Evolutionary conservation across 1,140 invertebrate genomes (phyloP).

Genomic region (Brachionus calyciflorus): DNA sequence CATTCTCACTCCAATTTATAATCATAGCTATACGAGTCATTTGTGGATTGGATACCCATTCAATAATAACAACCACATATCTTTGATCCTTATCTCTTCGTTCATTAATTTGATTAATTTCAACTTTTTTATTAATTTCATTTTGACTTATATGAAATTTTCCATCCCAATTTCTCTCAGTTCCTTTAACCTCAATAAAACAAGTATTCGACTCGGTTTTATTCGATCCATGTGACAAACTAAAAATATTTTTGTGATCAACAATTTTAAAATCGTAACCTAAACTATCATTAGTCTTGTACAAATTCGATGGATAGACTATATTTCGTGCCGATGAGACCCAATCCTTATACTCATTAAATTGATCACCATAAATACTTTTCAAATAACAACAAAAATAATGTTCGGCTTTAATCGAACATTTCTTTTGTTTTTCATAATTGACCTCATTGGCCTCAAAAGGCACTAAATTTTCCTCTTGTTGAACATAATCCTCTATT

Average conservation of each 20-base stretch:
- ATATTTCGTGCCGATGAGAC: neutral
- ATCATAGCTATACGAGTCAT: neutral
- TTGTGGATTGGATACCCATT: neutral
- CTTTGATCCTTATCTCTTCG: neutral
- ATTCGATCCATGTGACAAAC: neutral
- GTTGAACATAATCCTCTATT: neutral
- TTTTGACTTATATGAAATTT: slow-evolving; percentile 23
- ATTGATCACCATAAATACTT: neutral
- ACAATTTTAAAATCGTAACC: slow-evolving; percentile 26
- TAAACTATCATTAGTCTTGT: neutral
- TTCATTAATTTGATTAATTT: neutral
- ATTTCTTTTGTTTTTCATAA: neutral
- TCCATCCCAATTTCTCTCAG: slow-evolving; percentile 16
- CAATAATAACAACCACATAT: slow-evolving; percentile 7
- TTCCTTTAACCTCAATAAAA: slow-evolving; percentile 39
- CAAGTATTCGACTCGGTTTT: neutral
- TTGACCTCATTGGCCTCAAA: neutral
- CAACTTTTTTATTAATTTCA: slow-evolving; percentile 27
- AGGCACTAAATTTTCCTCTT: neutral
- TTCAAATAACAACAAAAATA: slow-evolving; percentile 19
- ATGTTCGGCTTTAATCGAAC: slow-evolving; percentile 1
- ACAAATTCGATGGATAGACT: slow-evolving; percentile 1
- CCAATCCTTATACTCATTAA: slow-evolving; percentile 16
- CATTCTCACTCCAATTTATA: neutral
- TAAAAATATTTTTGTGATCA: neutral